Conservation (phyloP, 2,888 invertebrate genomes). For the Drosophila fungiperda region DNA sequence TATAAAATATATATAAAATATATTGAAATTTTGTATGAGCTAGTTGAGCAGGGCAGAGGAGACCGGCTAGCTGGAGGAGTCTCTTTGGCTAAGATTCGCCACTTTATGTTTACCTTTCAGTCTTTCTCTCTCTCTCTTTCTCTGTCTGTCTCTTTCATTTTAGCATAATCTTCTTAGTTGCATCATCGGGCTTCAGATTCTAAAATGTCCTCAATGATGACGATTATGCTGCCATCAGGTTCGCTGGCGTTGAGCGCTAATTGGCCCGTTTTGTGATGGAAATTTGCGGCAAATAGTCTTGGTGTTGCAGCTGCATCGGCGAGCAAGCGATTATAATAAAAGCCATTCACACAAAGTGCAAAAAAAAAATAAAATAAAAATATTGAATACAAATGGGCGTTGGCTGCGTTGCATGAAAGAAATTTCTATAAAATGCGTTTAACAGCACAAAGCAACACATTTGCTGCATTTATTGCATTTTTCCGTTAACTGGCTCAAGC, state of each 20-base stretch:
- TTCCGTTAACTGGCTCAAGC: constrained; percentile 68
- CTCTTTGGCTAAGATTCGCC: constrained; percentile 4
- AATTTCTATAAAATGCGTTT: constrained; percentile 78
- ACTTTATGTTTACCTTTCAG: constrained; percentile 17
- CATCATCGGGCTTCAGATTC: constrained; percentile 10
- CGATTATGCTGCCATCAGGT: constrained; percentile 61
- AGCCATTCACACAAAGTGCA: constrained; percentile 54
- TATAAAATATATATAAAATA: too few species aligned
- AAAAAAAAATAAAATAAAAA: constrained; percentile 7
- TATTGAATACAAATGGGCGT: constrained; percentile 60
- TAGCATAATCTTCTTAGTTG: constrained; percentile 10
- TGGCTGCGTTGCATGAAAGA: constrained; percentile 44
- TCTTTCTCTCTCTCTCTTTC: background rate
- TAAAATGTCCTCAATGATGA: constrained; percentile 31
- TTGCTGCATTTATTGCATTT: constrained; percentile 62
- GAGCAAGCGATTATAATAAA: constrained; percentile 59
- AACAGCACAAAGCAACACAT: constrained; percentile 65
- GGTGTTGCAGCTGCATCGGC: constrained; percentile 22
- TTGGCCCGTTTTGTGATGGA: constrained; percentile 76
- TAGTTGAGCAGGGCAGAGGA: background rate
- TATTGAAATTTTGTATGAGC: constrained; percentile 24
- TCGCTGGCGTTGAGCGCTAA: constrained; percentile 74
- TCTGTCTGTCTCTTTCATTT: background rate
- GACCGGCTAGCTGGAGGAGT: background rate
- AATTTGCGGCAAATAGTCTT: constrained; percentile 58